These are phyloP conservation scores for Hypothenemus hampei DNA, from an alignment of 1,140 invertebrate species.

Conservation along the genomic window DNA sequence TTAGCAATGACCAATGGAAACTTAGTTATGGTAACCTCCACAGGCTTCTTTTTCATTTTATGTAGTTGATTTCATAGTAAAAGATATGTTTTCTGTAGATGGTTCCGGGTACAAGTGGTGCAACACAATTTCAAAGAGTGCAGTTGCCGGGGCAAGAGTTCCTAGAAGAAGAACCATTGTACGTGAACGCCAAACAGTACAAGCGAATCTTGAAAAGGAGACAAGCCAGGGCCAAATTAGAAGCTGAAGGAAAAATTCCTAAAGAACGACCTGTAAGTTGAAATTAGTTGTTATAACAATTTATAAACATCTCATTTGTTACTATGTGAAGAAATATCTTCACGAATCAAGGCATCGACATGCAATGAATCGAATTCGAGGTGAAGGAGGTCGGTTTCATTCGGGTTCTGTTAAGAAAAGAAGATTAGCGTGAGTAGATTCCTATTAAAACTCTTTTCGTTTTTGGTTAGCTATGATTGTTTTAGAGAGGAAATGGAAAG, in stretches of 20 bases:
- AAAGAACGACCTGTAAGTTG: constrained; percentile 82
- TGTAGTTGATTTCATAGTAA: too few species aligned
- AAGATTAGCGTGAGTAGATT: constrained; percentile 43
- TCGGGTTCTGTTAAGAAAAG: constrained; percentile 65
- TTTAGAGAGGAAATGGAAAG: constrained; percentile 13
- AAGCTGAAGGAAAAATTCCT: constrained; percentile 91
- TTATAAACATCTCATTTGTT: not conserved
- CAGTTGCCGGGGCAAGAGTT: constrained; percentile 64
- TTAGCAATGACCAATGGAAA: constrained; percentile 53
- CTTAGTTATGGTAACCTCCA: constrained; percentile 64
- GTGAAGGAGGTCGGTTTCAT: constrained; percentile 94
- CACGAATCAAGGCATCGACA: constrained; percentile 97
- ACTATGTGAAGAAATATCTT: constrained; percentile 84
- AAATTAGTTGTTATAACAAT: not conserved
- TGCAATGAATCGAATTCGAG: constrained; percentile 95
- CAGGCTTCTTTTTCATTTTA: too few species aligned
- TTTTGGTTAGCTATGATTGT: not conserved
- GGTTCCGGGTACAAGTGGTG: constrained; percentile 56
- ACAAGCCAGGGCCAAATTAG: constrained; percentile 84
- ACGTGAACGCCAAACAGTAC: constrained; percentile 99
- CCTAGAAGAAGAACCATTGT: constrained; percentile 88
- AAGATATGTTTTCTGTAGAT: constrained; percentile 49
- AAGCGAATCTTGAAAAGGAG: constrained; percentile 85
- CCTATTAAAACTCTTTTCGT: not conserved
- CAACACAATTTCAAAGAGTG: constrained; percentile 60